phyloP scores from a whole-genome alignment of 2,797 vertebrate genomes.

The Sebastes diploproa region DNA sequence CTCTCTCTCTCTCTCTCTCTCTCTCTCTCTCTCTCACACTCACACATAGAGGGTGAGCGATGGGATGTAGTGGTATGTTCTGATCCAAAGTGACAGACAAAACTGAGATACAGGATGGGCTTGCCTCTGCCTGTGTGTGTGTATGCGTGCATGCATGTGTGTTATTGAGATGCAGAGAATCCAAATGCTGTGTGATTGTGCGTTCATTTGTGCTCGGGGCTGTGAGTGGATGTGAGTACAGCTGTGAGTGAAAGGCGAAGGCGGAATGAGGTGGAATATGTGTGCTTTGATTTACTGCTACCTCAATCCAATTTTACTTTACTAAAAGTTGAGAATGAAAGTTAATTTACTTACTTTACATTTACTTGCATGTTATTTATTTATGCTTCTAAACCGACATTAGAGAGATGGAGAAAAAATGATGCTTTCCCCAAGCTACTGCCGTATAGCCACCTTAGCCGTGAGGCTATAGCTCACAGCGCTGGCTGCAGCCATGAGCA shows the following conservation, averaged over 20 bases:
- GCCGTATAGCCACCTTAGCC: too few relatives aligned
- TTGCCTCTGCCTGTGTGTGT: neutral
- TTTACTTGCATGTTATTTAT: too few relatives aligned
- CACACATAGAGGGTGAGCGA: neutral
- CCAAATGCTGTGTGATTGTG: neutral
- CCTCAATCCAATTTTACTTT: neutral
- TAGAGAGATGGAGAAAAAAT: too few relatives aligned
- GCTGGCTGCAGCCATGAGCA: too few relatives aligned
- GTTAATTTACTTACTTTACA: too few relatives aligned
- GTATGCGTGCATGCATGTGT: neutral
- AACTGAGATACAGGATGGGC: neutral
- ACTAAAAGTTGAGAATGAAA: too few relatives aligned
- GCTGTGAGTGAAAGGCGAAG: neutral
- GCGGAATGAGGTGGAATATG: neutral
- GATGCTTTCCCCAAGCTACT: too few relatives aligned
- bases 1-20: too few relatives aligned
- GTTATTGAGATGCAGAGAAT: neutral
- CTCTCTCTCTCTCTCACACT: neutral
- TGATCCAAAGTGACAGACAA: constrained; percentile 10
- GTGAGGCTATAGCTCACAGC: too few relatives aligned
- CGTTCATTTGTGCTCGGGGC: neutral
- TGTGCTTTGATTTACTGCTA: neutral
- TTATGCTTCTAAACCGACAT: too few relatives aligned
- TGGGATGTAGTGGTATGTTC: neutral
- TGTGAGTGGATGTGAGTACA: neutral